Percentiles rank a stretch among this genome's conserved stretches.
These are phyloP conservation scores for Masnerella sp. DNA, from an alignment of 2,888 invertebrate species.

Conservation along the genomic window DNA sequence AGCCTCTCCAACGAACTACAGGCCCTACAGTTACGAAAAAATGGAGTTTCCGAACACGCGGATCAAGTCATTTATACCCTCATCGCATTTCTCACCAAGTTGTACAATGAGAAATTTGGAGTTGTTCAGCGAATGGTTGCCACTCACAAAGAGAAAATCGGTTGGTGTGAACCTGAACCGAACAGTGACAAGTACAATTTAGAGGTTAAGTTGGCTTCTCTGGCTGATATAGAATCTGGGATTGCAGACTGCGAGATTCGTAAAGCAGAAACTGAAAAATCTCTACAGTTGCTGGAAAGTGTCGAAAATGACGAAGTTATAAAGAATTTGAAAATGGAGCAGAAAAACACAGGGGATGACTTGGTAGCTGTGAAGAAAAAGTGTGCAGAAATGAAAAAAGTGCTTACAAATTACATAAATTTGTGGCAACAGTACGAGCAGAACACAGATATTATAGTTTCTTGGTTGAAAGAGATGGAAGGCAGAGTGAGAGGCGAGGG, in stretches of 20 bases:
- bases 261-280: conserved; percentile 84
- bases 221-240: conserved; percentile 86
- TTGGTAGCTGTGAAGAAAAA: conserved; percentile 84
- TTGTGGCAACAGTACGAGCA: conserved; percentile 90
- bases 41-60: conserved; percentile 86
- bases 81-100: conserved; percentile 89
- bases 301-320: conserved; percentile 86
- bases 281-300: conserved; percentile 84
- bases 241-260: conserved; percentile 82
- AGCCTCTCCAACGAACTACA: conserved; percentile 89
- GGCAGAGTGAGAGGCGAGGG: conserved; percentile 86
- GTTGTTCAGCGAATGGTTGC: conserved; percentile 89
- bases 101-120: conserved; percentile 90
- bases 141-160: conserved; percentile 91
- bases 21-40: conserved; percentile 89
- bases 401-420: conserved; percentile 84
- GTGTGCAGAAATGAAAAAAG: conserved; percentile 83
- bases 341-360: conserved; percentile 84
- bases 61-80: conserved; percentile 87
- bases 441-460: conserved; percentile 85
- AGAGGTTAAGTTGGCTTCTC: conserved; percentile 91
- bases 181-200: conserved; percentile 94
- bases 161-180: conserved; percentile 94
- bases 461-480: conserved; percentile 90
- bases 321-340: conserved; percentile 83